Base-by-base conservation (phyloP, 2,888 invertebrate genomes). In the Panopea generosa region DNA sequence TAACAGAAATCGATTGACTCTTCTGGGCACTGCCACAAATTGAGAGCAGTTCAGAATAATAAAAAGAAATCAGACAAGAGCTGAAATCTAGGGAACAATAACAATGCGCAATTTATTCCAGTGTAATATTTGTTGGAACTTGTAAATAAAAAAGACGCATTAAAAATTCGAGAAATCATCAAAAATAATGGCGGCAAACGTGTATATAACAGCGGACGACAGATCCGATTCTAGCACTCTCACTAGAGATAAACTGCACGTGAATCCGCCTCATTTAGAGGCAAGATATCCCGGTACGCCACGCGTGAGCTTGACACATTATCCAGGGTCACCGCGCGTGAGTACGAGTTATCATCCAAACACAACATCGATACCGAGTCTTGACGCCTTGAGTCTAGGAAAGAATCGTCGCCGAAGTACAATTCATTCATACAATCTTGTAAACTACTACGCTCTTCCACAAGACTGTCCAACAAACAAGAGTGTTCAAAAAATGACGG, bases 371-470 rank as follows among this genome's bases (percentile, higher is more conserved):
- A 67, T 75, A 29, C 81, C 77, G n/a, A 81, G 81, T 55, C 52
- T 81, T 24, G 81, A 81, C 29, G 62, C 77, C 2, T 55, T 71
- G 1, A 81, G 81, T 38, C 20, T 77, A 4, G 74, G 83, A 49
- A 85, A 85, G 50, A 82, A 81, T 16, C 77, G 87, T 18, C 83
- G 88, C n/a, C 79, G 88, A 18, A 87, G 88, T 60, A 89, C 89
- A 1, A 84, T 84, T 22, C 85, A 88, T 63, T 87, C 87, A 1
- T 87, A 86, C 53, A 86, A 84, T 20, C 74, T 86, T 3, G 81
- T 84, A 1, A 84, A 85, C 60, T 85, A 88, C 52, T 84, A 86
- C 61, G 80, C 85, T 16, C 75, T 87, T 6, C 85, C 88, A 6
- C 83, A 83, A 50, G 85, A 87, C 24, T 33, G 33, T 33, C 70